Conservation (phyloP, 1,140 invertebrate species). For the Habropoda laboriosa region DNA sequence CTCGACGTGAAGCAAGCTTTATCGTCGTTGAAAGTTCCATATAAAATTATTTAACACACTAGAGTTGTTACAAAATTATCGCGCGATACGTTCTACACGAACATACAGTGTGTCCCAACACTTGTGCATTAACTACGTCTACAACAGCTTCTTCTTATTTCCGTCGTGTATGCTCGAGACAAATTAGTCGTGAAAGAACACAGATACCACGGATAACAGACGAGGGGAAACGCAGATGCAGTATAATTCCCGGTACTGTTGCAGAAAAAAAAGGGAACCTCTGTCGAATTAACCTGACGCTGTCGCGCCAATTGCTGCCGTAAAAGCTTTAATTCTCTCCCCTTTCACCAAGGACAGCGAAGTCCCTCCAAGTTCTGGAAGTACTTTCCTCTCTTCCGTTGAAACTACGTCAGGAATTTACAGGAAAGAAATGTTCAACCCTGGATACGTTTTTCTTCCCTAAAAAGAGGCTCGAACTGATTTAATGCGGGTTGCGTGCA, state of each 20-base stretch:
- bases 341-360: too few relatives aligned
- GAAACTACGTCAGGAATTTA: background rate
- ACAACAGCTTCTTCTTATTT: background rate
- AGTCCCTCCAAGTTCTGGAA: background rate
- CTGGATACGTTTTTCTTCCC: background rate
- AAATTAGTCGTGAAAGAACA: background rate
- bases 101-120: too few relatives aligned
- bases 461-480: background rate
- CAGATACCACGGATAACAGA: background rate
- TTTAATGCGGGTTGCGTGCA: background rate
- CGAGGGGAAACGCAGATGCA: background rate
- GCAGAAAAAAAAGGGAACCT: background rate
- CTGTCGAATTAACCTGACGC: background rate
- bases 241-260: background rate
- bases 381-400: background rate
- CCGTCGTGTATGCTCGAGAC: too few relatives aligned
- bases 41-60: too few relatives aligned
- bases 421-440: background rate
- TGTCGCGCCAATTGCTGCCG: background rate
- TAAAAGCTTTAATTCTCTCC: conserved; percentile 9
- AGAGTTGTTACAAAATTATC: too few relatives aligned
- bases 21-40: too few relatives aligned
- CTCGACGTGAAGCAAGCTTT: too few relatives aligned
- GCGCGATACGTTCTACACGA: too few relatives aligned
- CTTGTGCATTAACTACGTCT: too few relatives aligned